phyloP scores from a whole-genome alignment of 2,888 invertebrate genomes.

The Drosophila affinis region DNA sequence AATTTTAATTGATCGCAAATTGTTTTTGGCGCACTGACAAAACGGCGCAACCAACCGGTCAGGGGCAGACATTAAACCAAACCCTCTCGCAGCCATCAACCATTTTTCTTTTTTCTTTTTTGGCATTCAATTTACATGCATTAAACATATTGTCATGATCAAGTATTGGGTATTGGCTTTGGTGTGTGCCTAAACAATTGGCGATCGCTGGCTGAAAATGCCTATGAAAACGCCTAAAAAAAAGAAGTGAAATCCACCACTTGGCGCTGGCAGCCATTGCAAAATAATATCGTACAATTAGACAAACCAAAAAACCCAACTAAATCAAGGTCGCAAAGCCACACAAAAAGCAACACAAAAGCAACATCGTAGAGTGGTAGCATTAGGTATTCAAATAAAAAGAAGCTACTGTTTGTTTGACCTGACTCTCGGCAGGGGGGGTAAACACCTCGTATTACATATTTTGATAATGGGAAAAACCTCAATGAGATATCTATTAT shows the following conservation, averaged over 20 bases:
- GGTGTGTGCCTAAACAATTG: constrained; percentile 36
- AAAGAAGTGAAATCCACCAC: constrained; percentile 17
- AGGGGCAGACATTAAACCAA: constrained; percentile 7
- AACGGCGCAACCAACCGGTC: constrained; percentile 7
- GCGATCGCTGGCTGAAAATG: constrained; percentile 58
- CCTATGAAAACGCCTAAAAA: constrained; percentile 50
- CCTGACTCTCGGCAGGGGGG: no score
- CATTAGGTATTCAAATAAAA: constrained; percentile 35
- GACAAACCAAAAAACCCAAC: constrained; percentile 60
- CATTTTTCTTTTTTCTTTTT: background rate
- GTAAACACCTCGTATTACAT: constrained; percentile 8
- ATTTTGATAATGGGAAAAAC: background rate
- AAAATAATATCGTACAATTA: constrained; percentile 65
- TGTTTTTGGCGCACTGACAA: constrained; percentile 42
- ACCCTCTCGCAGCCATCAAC: background rate
- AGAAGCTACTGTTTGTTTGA: constrained; percentile 29
- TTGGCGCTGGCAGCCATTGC: constrained; percentile 69
- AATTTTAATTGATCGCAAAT: constrained; percentile 52
- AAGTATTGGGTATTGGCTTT: constrained; percentile 2
- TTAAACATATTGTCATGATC: constrained; percentile 11
- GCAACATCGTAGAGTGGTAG: constrained; percentile 6
- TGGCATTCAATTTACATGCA: constrained; percentile 14
- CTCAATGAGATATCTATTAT: background rate
- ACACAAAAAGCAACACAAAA: constrained; percentile 30
- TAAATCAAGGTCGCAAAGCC: constrained; percentile 77